phyloP scores from a whole-genome alignment of 1,140 invertebrate genomes.

The Eubasilissa regina region DNA sequence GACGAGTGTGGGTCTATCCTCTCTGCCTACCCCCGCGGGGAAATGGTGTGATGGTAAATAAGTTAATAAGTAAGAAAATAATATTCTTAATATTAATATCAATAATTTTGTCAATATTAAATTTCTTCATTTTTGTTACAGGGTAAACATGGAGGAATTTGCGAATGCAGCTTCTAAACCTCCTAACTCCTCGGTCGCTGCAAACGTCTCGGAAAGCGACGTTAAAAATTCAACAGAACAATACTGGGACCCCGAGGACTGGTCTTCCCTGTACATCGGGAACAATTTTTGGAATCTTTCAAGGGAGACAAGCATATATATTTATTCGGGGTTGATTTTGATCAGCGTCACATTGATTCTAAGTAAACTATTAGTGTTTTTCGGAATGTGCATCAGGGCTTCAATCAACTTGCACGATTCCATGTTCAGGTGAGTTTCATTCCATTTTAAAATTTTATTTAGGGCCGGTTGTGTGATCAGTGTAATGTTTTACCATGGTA shows the following conservation, averaged over 20 bases:
- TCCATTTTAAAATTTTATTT: background rate
- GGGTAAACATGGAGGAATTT: slow-evolving; percentile 71
- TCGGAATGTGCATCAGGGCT: slow-evolving; percentile 81
- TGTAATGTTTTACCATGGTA: no score
- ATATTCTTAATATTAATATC: no score
- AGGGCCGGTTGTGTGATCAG: no score
- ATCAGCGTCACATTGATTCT: slow-evolving; percentile 69
- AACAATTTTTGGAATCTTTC: slow-evolving; percentile 63
- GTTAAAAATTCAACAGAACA: background rate
- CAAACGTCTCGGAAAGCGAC: background rate
- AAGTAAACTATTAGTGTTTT: slow-evolving; percentile 75
- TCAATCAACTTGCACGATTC: slow-evolving; percentile 82
- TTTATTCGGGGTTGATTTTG: slow-evolving; percentile 73
- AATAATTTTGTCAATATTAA: no score
- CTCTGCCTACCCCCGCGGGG: no score
- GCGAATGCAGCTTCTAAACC: background rate
- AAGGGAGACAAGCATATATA: slow-evolving; percentile 72
- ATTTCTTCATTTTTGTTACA: slow-evolving; percentile 58
- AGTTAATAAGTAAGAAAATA: no score
- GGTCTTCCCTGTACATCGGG: slow-evolving; percentile 21
- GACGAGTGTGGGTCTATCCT: no score
- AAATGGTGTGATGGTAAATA: no score
- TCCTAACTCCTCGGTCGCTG: background rate
- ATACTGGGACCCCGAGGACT: slow-evolving; percentile 15
- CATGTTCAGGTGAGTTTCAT: slow-evolving; percentile 77